A percentile compares a stretch with the other conserved stretches of the same genome.
phyloP scores from a whole-genome alignment of 2,797 vertebrate species.

The Scyliorhinus canicula region DNA sequence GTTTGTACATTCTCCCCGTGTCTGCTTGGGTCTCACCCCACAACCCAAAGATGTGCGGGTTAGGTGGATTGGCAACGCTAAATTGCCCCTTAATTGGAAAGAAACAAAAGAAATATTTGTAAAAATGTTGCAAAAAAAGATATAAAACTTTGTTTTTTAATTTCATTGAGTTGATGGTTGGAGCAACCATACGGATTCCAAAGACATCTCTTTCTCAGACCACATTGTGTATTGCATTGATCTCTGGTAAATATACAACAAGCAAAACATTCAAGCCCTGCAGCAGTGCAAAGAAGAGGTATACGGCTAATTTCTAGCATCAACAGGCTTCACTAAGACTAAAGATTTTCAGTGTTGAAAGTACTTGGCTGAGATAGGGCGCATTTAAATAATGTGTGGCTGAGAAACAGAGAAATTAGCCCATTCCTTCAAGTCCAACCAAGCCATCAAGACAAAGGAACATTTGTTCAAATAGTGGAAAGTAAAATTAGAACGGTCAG shows the following conservation, averaged over 20 bases:
- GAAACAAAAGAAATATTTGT: too few relatives aligned
- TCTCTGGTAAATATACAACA: neutral
- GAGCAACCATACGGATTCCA: neutral
- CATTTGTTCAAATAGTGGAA: neutral
- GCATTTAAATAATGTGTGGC: neutral
- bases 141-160: neutral
- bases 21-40: too few relatives aligned
- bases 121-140: too few relatives aligned
- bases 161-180: neutral
- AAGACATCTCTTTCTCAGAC: neutral
- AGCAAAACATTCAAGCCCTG: neutral
- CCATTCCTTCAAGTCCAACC: neutral
- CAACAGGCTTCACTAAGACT: too few relatives aligned
- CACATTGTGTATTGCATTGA: neutral
- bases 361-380: neutral
- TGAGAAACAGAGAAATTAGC: neutral
- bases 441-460: neutral
- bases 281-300: neutral
- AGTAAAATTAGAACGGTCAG: neutral
- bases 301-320: neutral
- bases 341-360: neutral
- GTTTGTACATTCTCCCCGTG: too few relatives aligned
- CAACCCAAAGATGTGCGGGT: too few relatives aligned
- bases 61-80: too few relatives aligned
- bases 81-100: too few relatives aligned